Evolutionary conservation across 2,888 invertebrate species (phyloP).

Genomic region (Pseudococcus longispinus): DNA sequence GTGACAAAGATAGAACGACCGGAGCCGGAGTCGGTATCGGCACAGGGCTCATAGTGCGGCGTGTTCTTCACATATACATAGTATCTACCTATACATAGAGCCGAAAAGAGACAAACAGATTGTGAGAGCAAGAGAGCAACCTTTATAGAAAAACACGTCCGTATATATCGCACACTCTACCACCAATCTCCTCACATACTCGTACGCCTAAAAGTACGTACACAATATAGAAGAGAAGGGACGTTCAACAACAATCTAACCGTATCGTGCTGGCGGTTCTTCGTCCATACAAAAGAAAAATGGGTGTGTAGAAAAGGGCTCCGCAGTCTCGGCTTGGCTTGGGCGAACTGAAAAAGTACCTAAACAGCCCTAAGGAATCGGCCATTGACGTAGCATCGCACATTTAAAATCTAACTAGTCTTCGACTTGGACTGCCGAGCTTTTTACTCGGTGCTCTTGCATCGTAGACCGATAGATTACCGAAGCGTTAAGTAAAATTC

Average conservation of each 20-base stretch:
- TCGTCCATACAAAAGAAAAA: background rate
- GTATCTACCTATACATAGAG: background rate
- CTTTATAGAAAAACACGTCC: constrained; percentile 6
- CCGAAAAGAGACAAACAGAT: background rate
- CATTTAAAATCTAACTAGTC: constrained; percentile 16
- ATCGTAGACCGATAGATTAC: constrained; percentile 38
- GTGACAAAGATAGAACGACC: constrained; percentile 7
- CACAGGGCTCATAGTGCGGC: background rate
- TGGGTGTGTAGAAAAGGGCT: constrained; percentile 37
- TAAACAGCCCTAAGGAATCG: constrained; percentile 44
- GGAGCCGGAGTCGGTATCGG: background rate
- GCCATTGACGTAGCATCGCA: constrained; percentile 44
- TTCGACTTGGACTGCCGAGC: background rate
- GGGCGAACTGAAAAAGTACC: constrained; percentile 3
- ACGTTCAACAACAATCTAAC: background rate
- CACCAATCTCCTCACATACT: background rate
- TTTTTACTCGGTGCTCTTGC: background rate
- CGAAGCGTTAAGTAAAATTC: constrained; percentile 47
- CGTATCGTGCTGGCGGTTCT: background rate
- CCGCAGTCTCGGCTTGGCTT: background rate
- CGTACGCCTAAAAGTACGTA: background rate
- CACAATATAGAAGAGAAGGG: background rate
- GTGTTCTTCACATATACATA: background rate
- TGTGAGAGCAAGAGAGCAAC: background rate
- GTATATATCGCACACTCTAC: background rate